These are phyloP conservation scores for Archocentrus centrarchus DNA, from an alignment of 2,113 vertebrate genomes.

Conservation along the genomic window DNA sequence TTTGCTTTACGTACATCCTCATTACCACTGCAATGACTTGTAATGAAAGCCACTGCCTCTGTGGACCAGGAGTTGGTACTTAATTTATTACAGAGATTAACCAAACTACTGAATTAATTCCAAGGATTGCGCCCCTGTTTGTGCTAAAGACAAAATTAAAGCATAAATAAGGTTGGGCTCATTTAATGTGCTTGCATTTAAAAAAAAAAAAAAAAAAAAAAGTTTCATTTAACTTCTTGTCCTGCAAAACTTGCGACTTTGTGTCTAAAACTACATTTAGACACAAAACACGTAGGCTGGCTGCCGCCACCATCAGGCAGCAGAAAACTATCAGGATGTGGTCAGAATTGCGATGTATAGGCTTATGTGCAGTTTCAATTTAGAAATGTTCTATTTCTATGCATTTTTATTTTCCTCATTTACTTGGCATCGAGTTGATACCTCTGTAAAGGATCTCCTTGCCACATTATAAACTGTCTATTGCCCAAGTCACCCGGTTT, in stretches of 20 bases:
- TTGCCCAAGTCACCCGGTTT: conserved; percentile 22
- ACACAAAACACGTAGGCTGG: not conserved
- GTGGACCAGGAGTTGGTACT: not conserved
- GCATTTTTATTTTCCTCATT: not conserved
- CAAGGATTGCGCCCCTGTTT: not conserved
- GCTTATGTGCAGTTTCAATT: not conserved
- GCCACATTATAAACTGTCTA: not conserved
- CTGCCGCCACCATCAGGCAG: not conserved
- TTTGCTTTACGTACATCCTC: conserved; percentile 11
- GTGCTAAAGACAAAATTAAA: not conserved
- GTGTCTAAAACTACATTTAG: not conserved
- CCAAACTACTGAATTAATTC: conserved; percentile 37
- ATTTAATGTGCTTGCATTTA: not conserved
- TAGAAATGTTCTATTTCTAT: not conserved
- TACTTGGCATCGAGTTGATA: not conserved
- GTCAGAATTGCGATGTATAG: not conserved
- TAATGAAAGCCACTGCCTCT: not conserved
- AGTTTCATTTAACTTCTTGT: not conserved
- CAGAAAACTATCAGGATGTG: not conserved
- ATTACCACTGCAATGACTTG: not conserved
- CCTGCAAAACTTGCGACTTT: not conserved
- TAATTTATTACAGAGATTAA: conserved; percentile 18
- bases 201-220: not conserved
- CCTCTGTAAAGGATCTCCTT: not conserved
- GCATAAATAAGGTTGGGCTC: not conserved